Base-by-base conservation (phyloP, 1,140 invertebrate genomes). In the Microplitis demolitor region DNA sequence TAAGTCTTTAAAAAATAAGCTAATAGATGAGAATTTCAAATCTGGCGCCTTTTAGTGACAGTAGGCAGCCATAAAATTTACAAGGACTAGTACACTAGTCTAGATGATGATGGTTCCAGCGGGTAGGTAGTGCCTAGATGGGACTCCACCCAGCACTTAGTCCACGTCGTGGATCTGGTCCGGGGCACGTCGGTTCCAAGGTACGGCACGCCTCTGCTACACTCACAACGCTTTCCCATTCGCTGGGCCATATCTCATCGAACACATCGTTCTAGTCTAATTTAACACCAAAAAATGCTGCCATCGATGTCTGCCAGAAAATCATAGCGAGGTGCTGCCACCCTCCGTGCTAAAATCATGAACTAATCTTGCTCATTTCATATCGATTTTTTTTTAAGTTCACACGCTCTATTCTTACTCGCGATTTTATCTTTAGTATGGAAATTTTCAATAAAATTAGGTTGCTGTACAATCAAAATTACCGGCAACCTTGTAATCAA, bases 21-120 rank as follows among this genome's bases (percentile, higher is more conserved):
- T 24, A 67, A 13, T 61, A 11, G 37, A 66, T 34, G 39, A 71
- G 50, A 51, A 34, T 80, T 86, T 80, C 60, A 81, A 87, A 87
- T 85, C 78, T 83, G 82, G 78, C 80, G 80, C 79, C 78, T 75
- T 80, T 85, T 80, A 74, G 77, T 56, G 39, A 69, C 56, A 77
- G 71, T 76, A 68, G 80, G 79, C 85, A 82, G 84, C 85, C 84
- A 85, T 85, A 83, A 79, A 80, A 78, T 79, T 81, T 77, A 69
- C 54, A 14, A 66, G 56, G 72, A 67, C 6, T 61, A 63, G 64
- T 35, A 56, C 53, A 74, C 74, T 78, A 78, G 79, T 66, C 63
- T 82, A 82, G 83, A 87, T 86, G 84, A 87, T 87, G 84, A 87
- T 87, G 86, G 86, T 85, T 86, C 80, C 82, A 84, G 79, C 82